These are phyloP conservation scores for Epinephelus coioides DNA, from an alignment of 2,797 vertebrate species.

Conservation along the genomic window DNA sequence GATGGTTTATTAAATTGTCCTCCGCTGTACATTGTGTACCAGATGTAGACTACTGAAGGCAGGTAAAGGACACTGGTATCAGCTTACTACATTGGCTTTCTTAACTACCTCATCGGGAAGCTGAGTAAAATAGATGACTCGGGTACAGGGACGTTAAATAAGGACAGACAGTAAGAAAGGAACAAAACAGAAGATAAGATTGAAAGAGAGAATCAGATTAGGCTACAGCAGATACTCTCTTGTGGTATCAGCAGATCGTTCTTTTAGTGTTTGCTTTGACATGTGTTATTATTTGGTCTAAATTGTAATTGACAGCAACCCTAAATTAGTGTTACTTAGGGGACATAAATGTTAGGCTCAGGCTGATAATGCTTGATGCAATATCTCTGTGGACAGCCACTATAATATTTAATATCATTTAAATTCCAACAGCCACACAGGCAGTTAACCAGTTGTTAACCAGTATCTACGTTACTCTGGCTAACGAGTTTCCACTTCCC, in stretches of 20 bases:
- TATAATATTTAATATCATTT: no score
- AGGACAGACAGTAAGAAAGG: conserved; percentile 12
- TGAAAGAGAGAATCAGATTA: neutral
- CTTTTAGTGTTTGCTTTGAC: neutral
- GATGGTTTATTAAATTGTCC: neutral
- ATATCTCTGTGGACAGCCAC: no score
- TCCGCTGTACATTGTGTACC: neutral
- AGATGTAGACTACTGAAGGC: neutral
- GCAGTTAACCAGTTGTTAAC: no score
- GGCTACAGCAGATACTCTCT: neutral
- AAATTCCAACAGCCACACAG: no score
- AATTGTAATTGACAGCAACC: neutral
- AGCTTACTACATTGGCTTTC: conserved; percentile 29
- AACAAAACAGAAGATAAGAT: neutral
- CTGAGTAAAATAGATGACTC: conserved; percentile 18
- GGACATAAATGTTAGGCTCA: neutral
- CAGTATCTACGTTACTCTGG: no score
- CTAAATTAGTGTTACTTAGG: neutral
- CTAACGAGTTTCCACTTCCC: no score
- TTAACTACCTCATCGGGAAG: conserved; percentile 28
- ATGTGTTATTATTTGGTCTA: neutral
- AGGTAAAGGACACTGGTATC: conserved; percentile 34
- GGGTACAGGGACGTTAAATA: neutral
- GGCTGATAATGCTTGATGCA: no score
- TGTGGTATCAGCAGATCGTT: neutral